Evolutionary conservation across 1,140 invertebrate genomes (phyloP).

Genomic region (Pteromalus puparum): DNA sequence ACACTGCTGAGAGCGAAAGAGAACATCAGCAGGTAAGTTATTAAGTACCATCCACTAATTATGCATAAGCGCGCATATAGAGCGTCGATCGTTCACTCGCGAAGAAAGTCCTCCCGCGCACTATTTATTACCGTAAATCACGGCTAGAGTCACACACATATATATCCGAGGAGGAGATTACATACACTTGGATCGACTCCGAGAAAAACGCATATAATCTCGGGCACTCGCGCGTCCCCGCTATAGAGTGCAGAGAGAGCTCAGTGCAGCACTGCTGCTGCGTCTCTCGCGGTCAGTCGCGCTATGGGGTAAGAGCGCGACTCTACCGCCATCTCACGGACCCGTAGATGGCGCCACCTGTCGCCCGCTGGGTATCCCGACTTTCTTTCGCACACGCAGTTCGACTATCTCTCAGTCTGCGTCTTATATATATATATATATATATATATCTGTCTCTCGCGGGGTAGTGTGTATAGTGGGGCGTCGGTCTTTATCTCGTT

Average conservation of each 20-base stretch:
- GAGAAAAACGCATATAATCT: background rate
- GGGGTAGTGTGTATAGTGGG: background rate
- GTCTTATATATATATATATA: background rate
- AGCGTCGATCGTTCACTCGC: background rate
- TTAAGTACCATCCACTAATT: background rate
- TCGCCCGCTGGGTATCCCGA: background rate
- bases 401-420: background rate
- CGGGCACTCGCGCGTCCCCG: background rate
- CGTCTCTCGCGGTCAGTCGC: background rate
- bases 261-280: background rate
- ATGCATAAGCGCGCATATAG: too few species aligned
- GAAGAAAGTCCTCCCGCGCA: background rate
- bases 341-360: background rate
- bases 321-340: background rate
- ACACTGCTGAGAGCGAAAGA: background rate
- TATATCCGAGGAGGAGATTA: background rate
- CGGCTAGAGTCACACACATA: background rate
- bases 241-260: slow-evolving; percentile 2
- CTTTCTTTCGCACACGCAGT: slow-evolving; percentile 13
- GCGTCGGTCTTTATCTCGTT: background rate
- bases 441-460: background rate
- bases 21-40: background rate
- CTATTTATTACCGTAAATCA: background rate
- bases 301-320: background rate
- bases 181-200: background rate